Conservation (phyloP, 1,140 invertebrate species). For the Drosophila nigromelanica region DNA sequence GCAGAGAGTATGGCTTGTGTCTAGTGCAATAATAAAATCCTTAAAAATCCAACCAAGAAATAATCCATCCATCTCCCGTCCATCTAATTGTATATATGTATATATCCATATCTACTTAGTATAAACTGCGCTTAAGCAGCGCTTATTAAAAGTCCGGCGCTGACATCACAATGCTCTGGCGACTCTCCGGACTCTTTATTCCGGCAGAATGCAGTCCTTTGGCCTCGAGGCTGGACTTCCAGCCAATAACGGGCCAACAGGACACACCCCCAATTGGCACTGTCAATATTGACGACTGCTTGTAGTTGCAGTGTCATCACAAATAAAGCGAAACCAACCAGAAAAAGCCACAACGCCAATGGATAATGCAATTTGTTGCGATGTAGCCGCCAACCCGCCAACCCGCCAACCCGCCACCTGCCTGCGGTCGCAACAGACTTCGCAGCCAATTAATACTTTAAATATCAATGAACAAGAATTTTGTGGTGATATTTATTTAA, state of each 20-base stretch:
- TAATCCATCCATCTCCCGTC: neutral
- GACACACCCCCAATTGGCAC: slow-evolving; percentile 62
- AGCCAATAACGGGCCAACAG: slow-evolving; percentile 23
- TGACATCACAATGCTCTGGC: slow-evolving; percentile 5
- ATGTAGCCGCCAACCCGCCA: neutral
- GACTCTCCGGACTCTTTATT: neutral
- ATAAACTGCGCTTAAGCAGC: slow-evolving; percentile 26
- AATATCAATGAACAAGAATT: no score
- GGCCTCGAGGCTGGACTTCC: slow-evolving; percentile 21
- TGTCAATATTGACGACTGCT: slow-evolving; percentile 45
- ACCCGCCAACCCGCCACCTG: no score
- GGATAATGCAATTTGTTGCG: slow-evolving; percentile 26
- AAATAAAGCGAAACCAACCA: slow-evolving; percentile 55
- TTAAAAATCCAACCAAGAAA: slow-evolving; percentile 11
- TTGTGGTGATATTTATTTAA: no score
- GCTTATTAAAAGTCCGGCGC: slow-evolving; percentile 32
- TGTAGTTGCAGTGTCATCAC: slow-evolving; percentile 56
- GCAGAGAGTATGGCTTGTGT: neutral
- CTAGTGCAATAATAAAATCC: slow-evolving; percentile 8
- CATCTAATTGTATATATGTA: slow-evolving; percentile 1
- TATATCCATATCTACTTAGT: slow-evolving; percentile 15
- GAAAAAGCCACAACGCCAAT: slow-evolving; percentile 42
- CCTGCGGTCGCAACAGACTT: neutral
- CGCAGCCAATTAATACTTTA: neutral
- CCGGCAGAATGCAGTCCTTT: slow-evolving; percentile 19